Evolutionary conservation across 2,888 invertebrate species (phyloP), one percentile per base, ranked within the genome.

Genomic region (Anodontia alba): DNA sequence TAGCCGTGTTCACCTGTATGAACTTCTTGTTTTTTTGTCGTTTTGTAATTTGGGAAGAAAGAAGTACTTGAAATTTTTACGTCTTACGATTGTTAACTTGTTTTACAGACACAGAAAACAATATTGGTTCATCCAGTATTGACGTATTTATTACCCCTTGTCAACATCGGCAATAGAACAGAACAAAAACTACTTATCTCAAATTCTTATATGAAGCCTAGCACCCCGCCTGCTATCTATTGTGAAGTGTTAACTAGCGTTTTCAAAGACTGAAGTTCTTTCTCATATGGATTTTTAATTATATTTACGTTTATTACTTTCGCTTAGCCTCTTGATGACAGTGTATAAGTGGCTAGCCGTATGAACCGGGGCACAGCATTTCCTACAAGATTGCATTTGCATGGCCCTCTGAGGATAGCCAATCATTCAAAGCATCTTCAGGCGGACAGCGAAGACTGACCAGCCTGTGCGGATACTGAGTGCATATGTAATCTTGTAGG

Each of bases 171-270:
- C 62, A 62, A 62, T 62, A 62, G 62, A 62, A 62, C 23, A 23
- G 62, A 62, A 62, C 62, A 62, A 62, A 62, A 62, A 62, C 62
- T 62, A 33, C 62, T 62, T 62, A 62, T 3, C n/a, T 33, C 29
- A 29, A 33, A 62, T 29, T 62, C 20, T 29, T 62, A 15, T 3
- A 7, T 46, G 46, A 46, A 20, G 15, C 46, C n/a, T 46, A 46
- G 46, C 17, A 46, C 46, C 46, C 15, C 46, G 46, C 46, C 46
- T 46, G 38, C 8, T 46, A 20, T 46, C 46, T 46, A 3, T 20
- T 46, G 10, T 20, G 46, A 46, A 46, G 46, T 46, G 46, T 46
- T 20, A 46, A 46, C 17, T 46, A 46, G 15, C n/a, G 46, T 46
- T 46, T 17, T 20, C 17, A 3, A 3, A 17, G 46, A 46, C 2